These are phyloP conservation scores for Sclerurus mexicanus DNA, from an alignment of 2,113 vertebrate species.

Conservation along the genomic window DNA sequence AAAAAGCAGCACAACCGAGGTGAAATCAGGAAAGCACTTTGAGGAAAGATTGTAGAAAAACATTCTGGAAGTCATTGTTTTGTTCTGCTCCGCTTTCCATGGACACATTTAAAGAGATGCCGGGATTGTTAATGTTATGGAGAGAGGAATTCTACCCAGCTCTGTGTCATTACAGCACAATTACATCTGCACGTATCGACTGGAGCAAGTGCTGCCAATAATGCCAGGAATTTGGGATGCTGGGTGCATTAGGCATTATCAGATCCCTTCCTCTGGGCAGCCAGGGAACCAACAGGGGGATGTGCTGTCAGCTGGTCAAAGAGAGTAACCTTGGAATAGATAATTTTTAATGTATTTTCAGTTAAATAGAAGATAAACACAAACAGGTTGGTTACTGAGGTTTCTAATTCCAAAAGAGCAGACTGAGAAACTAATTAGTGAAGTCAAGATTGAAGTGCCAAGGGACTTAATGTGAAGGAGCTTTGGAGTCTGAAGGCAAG, in stretches of 20 bases:
- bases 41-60: not conserved
- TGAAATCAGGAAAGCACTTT: not conserved
- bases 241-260: not conserved
- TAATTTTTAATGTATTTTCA: not conserved
- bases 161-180: not conserved
- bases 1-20: not conserved
- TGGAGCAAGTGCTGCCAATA: not conserved
- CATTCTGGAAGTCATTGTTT: not conserved
- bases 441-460: not conserved
- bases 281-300: not conserved
- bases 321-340: not conserved
- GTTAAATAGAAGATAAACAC: not conserved
- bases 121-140: not conserved
- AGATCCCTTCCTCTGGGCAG: not conserved
- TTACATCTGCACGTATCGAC: not conserved
- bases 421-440: constrained; percentile 26
- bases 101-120: not conserved
- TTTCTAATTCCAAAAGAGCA: not conserved
- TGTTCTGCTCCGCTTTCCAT: not conserved
- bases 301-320: not conserved
- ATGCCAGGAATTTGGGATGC: not conserved
- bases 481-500: not conserved
- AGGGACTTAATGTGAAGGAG: not conserved
- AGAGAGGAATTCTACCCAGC: not conserved
- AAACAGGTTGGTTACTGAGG: not conserved